Conservation (phyloP, 2,888 invertebrate genomes). For the Crioceris asparagi region DNA sequence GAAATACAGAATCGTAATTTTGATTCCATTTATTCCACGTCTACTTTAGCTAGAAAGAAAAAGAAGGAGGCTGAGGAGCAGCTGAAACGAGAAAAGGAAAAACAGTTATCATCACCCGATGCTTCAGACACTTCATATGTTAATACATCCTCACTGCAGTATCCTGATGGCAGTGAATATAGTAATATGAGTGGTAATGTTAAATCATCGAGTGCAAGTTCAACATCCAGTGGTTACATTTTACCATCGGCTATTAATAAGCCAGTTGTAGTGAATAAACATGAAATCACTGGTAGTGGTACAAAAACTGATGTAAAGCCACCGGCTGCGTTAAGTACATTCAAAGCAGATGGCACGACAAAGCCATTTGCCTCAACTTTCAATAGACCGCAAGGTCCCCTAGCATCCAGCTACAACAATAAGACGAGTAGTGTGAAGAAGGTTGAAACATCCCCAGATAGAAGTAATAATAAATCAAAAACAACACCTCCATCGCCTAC, state of each 20-base stretch:
- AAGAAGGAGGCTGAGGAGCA: constrained; percentile 38
- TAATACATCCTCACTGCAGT: constrained; percentile 41
- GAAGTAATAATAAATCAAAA: constrained; percentile 16
- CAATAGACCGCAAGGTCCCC: constrained; percentile 23
- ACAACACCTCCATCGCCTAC: constrained; percentile 13
- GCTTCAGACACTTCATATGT: constrained; percentile 48
- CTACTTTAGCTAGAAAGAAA: constrained; percentile 55
- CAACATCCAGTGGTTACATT: constrained; percentile 63
- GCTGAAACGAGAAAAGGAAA: constrained; percentile 26
- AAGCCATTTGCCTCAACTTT: constrained; percentile 24
- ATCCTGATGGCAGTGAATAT: constrained; percentile 53
- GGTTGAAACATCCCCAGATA: constrained; percentile 18
- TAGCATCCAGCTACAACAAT: constrained; percentile 17
- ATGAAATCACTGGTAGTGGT: constrained; percentile 8
- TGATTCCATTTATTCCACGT: constrained; percentile 77
- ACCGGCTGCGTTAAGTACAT: constrained; percentile 26
- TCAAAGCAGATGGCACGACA: constrained; percentile 23
- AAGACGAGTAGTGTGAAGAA: constrained; percentile 12
- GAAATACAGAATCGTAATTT: constrained; percentile 80
- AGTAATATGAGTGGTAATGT: constrained; percentile 44
- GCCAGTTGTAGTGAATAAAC: constrained; percentile 36
- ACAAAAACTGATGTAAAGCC: constrained; percentile 10
- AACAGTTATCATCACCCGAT: constrained; percentile 21
- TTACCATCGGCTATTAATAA: constrained; percentile 61
- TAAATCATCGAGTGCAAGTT: constrained; percentile 39